phyloP scores from a whole-genome alignment of 37 sponge, comb jelly and placozoan species.

The Theonella swinhoei region DNA sequence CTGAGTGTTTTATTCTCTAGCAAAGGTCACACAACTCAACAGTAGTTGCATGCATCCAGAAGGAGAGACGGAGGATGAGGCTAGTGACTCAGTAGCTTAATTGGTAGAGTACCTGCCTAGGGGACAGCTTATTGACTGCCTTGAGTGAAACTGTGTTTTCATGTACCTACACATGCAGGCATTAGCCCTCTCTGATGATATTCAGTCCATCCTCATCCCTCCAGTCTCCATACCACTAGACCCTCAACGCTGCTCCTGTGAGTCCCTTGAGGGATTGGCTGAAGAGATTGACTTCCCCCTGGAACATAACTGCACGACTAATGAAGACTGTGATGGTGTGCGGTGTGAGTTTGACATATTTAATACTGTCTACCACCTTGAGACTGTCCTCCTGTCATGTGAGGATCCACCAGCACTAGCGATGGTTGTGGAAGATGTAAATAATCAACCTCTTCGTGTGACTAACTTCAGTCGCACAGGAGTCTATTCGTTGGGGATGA shows the following conservation, averaged over 20 bases:
- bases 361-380: constrained; percentile 2
- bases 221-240: constrained; percentile 11
- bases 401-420: background rate
- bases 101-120: too few relatives aligned
- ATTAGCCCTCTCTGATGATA: background rate
- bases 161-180: too few relatives aligned
- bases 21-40: too few relatives aligned
- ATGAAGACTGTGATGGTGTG: constrained; percentile 22
- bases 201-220: constrained; percentile 3
- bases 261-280: constrained; percentile 33
- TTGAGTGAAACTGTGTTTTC: too few relatives aligned
- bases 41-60: too few relatives aligned
- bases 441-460: background rate
- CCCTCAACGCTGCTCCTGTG: constrained; percentile 31
- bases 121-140: too few relatives aligned
- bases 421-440: constrained; percentile 4
- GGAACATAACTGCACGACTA: constrained; percentile 25
- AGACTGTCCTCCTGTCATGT: constrained; percentile 29
- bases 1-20: too few relatives aligned
- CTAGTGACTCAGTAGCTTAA: too few relatives aligned
- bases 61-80: too few relatives aligned
- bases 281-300: background rate
- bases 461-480: constrained; percentile 7
- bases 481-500: background rate
- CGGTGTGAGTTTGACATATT: constrained; percentile 16